These are phyloP conservation scores for Hoplias malabaricus DNA, from an alignment of 2,113 vertebrate genomes.

Conservation along the genomic window DNA sequence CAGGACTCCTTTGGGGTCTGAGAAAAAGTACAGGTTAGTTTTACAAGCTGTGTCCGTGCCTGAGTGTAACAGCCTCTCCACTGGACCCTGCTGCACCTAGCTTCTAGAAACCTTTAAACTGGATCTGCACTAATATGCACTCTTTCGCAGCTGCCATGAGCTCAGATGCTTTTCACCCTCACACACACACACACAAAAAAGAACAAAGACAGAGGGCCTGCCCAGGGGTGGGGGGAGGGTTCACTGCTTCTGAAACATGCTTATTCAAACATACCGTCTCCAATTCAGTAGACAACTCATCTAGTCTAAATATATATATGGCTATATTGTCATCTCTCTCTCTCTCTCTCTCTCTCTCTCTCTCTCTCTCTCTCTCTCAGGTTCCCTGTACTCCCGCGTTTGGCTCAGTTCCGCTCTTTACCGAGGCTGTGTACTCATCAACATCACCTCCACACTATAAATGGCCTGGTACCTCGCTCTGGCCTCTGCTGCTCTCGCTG, in stretches of 20 bases:
- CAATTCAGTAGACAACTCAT: too few species aligned
- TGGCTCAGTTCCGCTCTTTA: conserved; percentile 72
- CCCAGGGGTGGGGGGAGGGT: neutral
- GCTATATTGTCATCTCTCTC: neutral
- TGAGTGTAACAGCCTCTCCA: neutral
- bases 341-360: conserved; percentile 6
- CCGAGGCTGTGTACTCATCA: conserved; percentile 81
- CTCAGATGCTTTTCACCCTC: conserved; percentile 3
- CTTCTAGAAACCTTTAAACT: conserved; percentile 30
- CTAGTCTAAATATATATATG: too few species aligned
- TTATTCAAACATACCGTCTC: too few species aligned
- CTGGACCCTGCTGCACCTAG: neutral
- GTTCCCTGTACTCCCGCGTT: conserved; percentile 67
- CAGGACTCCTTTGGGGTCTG: neutral
- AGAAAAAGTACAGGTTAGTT: conserved; percentile 3
- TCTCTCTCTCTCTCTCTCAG: conserved; percentile 34
- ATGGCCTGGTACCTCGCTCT: conserved; percentile 76
- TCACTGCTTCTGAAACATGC: neutral
- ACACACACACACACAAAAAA: conserved; percentile 45
- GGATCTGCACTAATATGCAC: too few species aligned
- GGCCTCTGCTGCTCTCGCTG: conserved; percentile 84
- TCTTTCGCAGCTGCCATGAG: neutral
- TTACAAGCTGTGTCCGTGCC: conserved; percentile 13
- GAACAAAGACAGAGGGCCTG: conserved; percentile 38
- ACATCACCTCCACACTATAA: conserved; percentile 91